phyloP scores from a whole-genome alignment of 2,888 invertebrate genomes.

The Teleogryllus oceanicus region DNA sequence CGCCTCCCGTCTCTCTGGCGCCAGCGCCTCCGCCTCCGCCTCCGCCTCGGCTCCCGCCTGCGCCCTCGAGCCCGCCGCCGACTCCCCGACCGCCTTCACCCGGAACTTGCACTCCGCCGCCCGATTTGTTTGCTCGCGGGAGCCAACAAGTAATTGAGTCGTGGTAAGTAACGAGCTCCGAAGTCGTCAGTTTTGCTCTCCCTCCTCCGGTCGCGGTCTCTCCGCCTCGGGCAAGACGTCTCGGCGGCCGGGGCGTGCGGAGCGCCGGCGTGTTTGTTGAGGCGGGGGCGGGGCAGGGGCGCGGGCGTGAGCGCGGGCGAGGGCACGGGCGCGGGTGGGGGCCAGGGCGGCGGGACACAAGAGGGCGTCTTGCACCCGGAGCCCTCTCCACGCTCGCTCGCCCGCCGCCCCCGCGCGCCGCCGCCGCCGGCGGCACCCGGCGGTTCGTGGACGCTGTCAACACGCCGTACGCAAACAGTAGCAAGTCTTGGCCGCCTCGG shows the following conservation, averaged over 20 bases:
- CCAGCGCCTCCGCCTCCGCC: too few relatives aligned
- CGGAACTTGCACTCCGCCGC: not conserved
- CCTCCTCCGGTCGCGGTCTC: not conserved
- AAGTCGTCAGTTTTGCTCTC: conserved; percentile 10
- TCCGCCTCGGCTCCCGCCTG: too few relatives aligned
- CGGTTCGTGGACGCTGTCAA: conserved; percentile 7
- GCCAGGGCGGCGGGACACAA: not conserved
- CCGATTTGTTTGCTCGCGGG: conserved; percentile 1
- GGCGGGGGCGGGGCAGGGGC: not conserved
- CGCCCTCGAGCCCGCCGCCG: not conserved
- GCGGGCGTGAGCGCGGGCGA: not conserved
- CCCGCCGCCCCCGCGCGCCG: too few relatives aligned
- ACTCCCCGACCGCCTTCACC: not conserved
- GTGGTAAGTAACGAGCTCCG: conserved; percentile 1
- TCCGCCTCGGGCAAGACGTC: too few relatives aligned
- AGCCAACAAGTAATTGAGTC: conserved; percentile 18
- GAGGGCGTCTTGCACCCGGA: not conserved
- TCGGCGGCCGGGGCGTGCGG: not conserved
- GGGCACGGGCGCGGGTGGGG: not conserved
- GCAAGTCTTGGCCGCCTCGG: conserved; percentile 6
- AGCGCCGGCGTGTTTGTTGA: not conserved
- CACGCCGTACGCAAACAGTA: conserved; percentile 18
- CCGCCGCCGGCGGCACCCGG: not conserved
- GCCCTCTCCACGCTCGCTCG: not conserved
- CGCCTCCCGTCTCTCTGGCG: too few relatives aligned